A percentile compares a stretch with the other conserved stretches of the same genome.
Evolutionary conservation across 2,888 invertebrate genomes (phyloP).

Genomic region (Syrphus vitripennis): DNA sequence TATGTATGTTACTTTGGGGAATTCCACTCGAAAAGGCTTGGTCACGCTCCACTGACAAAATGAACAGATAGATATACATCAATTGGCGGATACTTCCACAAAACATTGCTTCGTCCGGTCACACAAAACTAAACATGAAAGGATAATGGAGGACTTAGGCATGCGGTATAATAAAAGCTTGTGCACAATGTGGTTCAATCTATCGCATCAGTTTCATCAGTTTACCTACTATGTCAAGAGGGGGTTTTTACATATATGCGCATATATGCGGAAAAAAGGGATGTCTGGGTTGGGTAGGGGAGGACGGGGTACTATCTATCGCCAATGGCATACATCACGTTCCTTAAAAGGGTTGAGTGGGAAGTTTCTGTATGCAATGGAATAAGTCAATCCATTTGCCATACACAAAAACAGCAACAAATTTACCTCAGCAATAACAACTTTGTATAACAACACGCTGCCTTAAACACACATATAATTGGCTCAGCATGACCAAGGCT

Average conservation of each 20-base stretch:
- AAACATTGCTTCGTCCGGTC: conserved; percentile 46
- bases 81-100: conserved; percentile 44
- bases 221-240: conserved; percentile 24
- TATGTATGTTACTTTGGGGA: conserved; percentile 41
- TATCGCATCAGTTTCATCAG: conserved; percentile 34
- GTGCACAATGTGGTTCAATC: conserved; percentile 14
- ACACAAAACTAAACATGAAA: conserved; percentile 47
- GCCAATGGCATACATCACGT: conserved; percentile 30
- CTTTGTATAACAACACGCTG: background rate
- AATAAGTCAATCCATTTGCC: conserved; percentile 58
- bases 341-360: background rate
- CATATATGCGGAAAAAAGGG: background rate
- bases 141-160: conserved; percentile 31
- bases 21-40: background rate
- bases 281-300: background rate
- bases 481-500: background rate
- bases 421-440: conserved; percentile 10
- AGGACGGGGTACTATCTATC: background rate
- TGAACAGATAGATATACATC: conserved; percentile 27
- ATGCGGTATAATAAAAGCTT: conserved; percentile 21
- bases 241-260: no score
- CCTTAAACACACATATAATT: conserved; percentile 53
- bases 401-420: conserved; percentile 15
- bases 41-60: conserved; percentile 13
- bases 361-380: conserved; percentile 30